Evolutionary conservation across 2,888 invertebrate genomes (phyloP), one percentile per base, ranked within the genome.

Genomic region (Flexamia atlantica): DNA sequence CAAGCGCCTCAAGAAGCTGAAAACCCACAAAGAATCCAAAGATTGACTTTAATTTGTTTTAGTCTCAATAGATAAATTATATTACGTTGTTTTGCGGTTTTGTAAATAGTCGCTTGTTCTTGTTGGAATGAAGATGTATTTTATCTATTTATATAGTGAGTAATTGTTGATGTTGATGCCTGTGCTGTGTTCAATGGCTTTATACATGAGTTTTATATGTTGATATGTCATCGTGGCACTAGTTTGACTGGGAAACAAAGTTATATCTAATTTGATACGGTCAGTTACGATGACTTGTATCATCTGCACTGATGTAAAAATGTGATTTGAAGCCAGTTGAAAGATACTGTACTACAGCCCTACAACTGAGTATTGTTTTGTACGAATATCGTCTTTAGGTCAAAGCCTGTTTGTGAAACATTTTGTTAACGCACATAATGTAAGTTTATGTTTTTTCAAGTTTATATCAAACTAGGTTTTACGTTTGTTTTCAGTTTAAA

Each of bases 1-100:
- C 89, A 94, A 94, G 88, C 91, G 94, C 81, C 79, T 79, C 53
- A 79, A 50, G 30, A 79, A 79, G 28, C 28, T 46, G 40, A 76
- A 46, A 76, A 40, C 46, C 20, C 74, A 50, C 25, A 76, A 76
- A 17, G 70, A 70, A 70, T 70, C 70, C 36, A 70, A 70, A 36
- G 70, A 70, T 70, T 70, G 70, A 70, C 70, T 70, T 70, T 40
- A 14, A 30, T 17, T 68, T 68, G 10, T 68, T 68, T 36, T 70
- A 36, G 70, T 36, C 14, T 20, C 40, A 1, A 70, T 70, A 36
- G 40, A 70, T 36, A 2, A 70, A 36, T 70, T 70, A 40, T 70
- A 1, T 36, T 70, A 36, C 9, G 20, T 70, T 70, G 36, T 70
- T 70, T 40, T 70, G 70, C 36, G 36, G 70, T 70, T 70, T 36